These are phyloP conservation scores for Lasioglossum zephyrum DNA, from an alignment of 2,888 invertebrate species.

Conservation along the genomic window DNA sequence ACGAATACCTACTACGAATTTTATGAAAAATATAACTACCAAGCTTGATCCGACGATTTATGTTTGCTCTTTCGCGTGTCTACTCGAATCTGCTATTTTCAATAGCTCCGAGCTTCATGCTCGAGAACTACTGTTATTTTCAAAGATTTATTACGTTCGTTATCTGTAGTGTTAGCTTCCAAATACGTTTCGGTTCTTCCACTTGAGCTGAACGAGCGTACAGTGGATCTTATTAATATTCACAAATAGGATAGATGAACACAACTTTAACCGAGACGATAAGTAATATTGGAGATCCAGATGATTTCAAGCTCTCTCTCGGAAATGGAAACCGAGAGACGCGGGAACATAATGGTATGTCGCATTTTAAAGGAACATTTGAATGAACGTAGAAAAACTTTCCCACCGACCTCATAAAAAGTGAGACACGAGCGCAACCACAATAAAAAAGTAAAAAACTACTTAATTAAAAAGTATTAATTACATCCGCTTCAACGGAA, in stretches of 20 bases:
- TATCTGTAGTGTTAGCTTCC: background rate
- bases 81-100: background rate
- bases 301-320: background rate
- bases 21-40: background rate
- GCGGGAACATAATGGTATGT: background rate
- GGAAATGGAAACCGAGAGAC: background rate
- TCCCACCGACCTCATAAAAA: background rate
- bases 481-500: background rate
- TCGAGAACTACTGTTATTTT: background rate
- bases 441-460: no score
- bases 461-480: background rate
- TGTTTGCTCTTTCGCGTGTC: background rate
- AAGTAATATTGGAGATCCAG: background rate
- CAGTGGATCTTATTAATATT: background rate
- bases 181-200: background rate
- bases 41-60: background rate
- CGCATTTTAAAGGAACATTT: no score
- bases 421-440: background rate
- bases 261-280: no score
- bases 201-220: background rate
- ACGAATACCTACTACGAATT: no score
- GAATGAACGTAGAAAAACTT: no score
- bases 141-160: background rate
- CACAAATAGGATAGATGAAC: background rate
- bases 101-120: background rate